These are phyloP conservation scores for Scolopax bukidnonensis DNA, from an alignment of 2,797 vertebrate genomes.

Conservation along the genomic window DNA sequence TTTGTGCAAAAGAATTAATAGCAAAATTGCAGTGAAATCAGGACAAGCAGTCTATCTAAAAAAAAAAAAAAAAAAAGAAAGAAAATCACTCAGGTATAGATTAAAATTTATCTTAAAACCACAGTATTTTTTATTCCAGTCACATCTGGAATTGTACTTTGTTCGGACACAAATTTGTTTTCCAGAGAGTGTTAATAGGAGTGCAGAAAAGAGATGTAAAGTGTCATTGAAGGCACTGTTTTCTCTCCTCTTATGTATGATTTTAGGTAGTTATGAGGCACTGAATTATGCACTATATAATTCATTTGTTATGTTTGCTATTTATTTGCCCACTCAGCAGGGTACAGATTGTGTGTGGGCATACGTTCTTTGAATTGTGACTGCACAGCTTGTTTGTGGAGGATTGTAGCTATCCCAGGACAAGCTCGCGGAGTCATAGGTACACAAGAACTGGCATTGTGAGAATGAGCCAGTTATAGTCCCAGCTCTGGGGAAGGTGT, in stretches of 20 bases:
- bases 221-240: neutral
- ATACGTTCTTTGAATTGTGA: neutral
- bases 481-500: neutral
- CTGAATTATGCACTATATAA: neutral
- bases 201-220: neutral
- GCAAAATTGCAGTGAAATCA: neutral
- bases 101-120: neutral
- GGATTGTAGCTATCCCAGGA: conserved; percentile 1
- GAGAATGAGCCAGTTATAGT: neutral
- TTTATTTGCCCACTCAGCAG: neutral
- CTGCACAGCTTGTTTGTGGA: conserved; percentile 38
- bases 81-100: neutral
- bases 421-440: neutral
- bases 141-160: neutral
- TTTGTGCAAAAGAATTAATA: neutral
- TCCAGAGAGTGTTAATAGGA: neutral
- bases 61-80: neutral
- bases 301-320: neutral
- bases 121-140: neutral
- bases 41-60: neutral
- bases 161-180: neutral
- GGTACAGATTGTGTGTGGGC: conserved; percentile 11
- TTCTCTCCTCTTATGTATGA: neutral
- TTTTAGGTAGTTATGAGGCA: neutral
- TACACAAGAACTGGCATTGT: neutral